A percentile compares a stretch with the other conserved stretches of the same genome.
Evolutionary conservation across 1,140 invertebrate species (phyloP).

Genomic region (Drosophila sulfurigaster): DNA sequence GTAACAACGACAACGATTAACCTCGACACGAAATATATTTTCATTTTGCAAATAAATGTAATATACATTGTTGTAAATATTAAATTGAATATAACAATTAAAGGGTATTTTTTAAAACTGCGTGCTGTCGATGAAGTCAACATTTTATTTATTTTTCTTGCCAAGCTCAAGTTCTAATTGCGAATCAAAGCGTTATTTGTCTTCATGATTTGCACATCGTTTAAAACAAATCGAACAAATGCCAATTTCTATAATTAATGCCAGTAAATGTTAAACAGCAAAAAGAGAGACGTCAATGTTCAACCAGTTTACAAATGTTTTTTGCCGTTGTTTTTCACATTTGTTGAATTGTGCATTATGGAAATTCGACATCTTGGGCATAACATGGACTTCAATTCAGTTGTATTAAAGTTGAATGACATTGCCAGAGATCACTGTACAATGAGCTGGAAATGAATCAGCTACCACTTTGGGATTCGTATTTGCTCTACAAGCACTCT

Average conservation of each 20-base stretch:
- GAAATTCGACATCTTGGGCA: constrained; percentile 26
- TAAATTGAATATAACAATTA: neutral
- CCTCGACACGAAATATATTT: constrained; percentile 25
- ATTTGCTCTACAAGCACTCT: constrained; percentile 4
- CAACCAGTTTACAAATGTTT: constrained; percentile 34
- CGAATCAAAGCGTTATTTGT: constrained; percentile 29
- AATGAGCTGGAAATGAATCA: neutral
- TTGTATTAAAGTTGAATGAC: constrained; percentile 45
- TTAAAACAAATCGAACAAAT: constrained; percentile 12
- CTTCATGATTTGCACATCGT: constrained; percentile 22
- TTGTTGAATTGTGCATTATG: constrained; percentile 42
- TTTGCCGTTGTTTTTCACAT: constrained; percentile 20
- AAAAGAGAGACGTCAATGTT: constrained; percentile 19
- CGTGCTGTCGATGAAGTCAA: neutral
- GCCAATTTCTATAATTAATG: constrained; percentile 36
- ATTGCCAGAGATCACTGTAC: constrained; percentile 11
- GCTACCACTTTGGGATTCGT: neutral
- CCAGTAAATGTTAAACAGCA: constrained; percentile 8
- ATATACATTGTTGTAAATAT: neutral
- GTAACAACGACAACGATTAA: constrained; percentile 22
- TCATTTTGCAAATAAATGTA: neutral
- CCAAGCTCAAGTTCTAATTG: constrained; percentile 25
- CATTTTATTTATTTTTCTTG: constrained; percentile 1
- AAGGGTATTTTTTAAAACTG: neutral
- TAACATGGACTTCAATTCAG: neutral